Percentiles rank a stretch among this genome's conserved stretches.
These are phyloP conservation scores for Drosophila persimilis DNA, from an alignment of 1,140 invertebrate species.

Conservation along the genomic window DNA sequence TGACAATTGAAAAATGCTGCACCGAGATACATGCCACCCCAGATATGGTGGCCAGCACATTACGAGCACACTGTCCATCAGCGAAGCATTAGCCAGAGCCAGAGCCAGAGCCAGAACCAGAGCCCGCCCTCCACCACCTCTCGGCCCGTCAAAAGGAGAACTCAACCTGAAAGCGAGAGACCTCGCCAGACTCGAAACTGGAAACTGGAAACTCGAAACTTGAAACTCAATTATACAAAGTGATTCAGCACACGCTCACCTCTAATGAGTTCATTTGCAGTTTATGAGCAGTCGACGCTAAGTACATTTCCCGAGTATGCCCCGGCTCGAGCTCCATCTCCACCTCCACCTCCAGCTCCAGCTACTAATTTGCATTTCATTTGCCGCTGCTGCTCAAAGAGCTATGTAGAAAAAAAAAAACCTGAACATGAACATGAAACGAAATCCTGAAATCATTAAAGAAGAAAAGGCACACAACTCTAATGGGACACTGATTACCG, in stretches of 20 bases:
- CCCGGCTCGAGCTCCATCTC: constrained; percentile 12
- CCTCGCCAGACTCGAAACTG: too few relatives aligned
- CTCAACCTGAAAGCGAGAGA: too few relatives aligned
- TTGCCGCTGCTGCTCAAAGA: constrained; percentile 32
- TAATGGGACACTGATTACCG: constrained; percentile 24
- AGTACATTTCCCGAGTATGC: constrained; percentile 34
- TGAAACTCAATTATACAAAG: constrained; percentile 59
- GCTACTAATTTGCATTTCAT: constrained; percentile 54
- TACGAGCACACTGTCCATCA: background rate
- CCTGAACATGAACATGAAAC: background rate
- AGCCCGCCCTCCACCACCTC: too few relatives aligned
- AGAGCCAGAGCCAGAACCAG: too few relatives aligned
- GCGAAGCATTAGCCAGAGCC: background rate
- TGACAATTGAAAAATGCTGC: constrained; percentile 62
- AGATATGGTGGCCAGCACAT: background rate
- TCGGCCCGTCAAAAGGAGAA: too few relatives aligned
- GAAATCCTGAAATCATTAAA: constrained; percentile 38
- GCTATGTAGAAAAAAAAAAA: constrained; percentile 1
- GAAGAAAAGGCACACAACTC: constrained; percentile 35
- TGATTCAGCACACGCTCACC: constrained; percentile 51
- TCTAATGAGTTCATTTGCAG: constrained; percentile 50
- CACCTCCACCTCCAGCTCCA: constrained; percentile 13
- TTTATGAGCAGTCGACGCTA: constrained; percentile 34
- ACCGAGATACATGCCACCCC: constrained; percentile 19
- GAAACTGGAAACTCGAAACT: constrained; percentile 17